Evolutionary conservation across 2,888 invertebrate genomes (phyloP), one percentile per base, ranked within the genome.

Genomic region (Phengaris arion): DNA sequence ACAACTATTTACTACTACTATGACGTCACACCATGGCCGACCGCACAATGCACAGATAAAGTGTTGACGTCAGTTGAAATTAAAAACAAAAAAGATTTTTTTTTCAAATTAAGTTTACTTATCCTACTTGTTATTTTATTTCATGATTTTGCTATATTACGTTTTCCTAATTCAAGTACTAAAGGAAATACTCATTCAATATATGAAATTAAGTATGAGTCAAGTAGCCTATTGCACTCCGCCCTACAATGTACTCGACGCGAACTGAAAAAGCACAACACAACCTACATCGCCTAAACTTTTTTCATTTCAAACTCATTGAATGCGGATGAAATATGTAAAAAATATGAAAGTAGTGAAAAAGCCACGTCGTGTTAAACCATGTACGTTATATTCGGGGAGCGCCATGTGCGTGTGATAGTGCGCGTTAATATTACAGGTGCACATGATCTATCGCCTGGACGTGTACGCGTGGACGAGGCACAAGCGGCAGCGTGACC

Each of bases 351-450:
- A 68, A 68, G 73, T 70, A 76, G 78, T 76, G 75, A 59, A 74
- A 75, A 74, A 68, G 74, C 72, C 74, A 69, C 75, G 74, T 68
- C 75, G 74, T 57, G 74, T 76, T 68, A 79, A 77, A 77, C 78
- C 78, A 76, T 76, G 76, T 79, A 78, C 79, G 76, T 78, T 74
- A 74, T 55, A 75, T 64, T 64, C 64, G 78, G 70, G 74, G 78
- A 77, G 78, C 85, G 84, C 82, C 87, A 84, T 82, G 81, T 87
- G 87, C 79, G 80, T 80, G 83, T 83, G 87, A 87, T 86, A 84
- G 84, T 83, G 79, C 79, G 81, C 85, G 85, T 85, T 86, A 84
- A 84, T 85, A 83, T 82, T 84, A 83, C 85, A 85, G 85, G 85
- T 85, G 84, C 81, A 79, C 79, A 80, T 86, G 86, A 87, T 86